These are phyloP conservation scores for Chouioia cunea DNA, from an alignment of 2,888 invertebrate species.

Conservation along the genomic window DNA sequence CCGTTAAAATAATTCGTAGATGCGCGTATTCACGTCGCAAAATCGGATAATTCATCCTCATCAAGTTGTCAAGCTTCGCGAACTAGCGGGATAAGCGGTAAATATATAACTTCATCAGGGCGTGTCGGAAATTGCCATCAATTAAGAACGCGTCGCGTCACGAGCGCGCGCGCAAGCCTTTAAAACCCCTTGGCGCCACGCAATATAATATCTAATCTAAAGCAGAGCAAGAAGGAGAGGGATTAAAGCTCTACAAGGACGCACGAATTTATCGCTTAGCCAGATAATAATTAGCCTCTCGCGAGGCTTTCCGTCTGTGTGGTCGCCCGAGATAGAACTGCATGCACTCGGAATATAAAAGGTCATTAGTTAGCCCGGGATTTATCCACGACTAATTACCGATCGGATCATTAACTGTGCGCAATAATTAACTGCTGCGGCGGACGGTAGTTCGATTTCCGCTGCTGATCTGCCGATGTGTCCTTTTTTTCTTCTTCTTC, in stretches of 20 bases:
- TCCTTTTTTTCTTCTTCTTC: neutral
- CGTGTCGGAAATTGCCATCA: too few species aligned
- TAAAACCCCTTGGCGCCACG: neutral
- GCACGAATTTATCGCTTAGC: too few species aligned
- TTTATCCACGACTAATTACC: constrained; percentile 60
- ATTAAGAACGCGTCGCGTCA: neutral
- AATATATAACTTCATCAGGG: too few species aligned
- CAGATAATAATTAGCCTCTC: too few species aligned
- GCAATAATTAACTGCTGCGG: constrained; percentile 38
- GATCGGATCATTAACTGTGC: constrained; percentile 55
- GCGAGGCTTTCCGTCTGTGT: constrained; percentile 47
- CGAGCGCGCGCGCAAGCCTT: neutral
- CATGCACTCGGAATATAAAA: constrained; percentile 53
- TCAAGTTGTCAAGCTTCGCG: too few species aligned
- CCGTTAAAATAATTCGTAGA: too few species aligned
- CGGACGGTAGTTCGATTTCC: constrained; percentile 6
- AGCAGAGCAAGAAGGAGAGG: too few species aligned
- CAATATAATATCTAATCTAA: constrained; percentile 28
- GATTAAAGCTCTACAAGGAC: constrained; percentile 20
- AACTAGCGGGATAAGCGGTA: too few species aligned
- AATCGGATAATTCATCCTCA: too few species aligned
- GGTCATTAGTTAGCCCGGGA: constrained; percentile 57
- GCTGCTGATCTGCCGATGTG: neutral
- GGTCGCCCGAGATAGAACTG: constrained; percentile 43
- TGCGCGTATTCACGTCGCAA: too few species aligned